These are phyloP conservation scores for Hemichromis elongatus DNA, from an alignment of 2,113 vertebrate genomes.

Conservation along the genomic window DNA sequence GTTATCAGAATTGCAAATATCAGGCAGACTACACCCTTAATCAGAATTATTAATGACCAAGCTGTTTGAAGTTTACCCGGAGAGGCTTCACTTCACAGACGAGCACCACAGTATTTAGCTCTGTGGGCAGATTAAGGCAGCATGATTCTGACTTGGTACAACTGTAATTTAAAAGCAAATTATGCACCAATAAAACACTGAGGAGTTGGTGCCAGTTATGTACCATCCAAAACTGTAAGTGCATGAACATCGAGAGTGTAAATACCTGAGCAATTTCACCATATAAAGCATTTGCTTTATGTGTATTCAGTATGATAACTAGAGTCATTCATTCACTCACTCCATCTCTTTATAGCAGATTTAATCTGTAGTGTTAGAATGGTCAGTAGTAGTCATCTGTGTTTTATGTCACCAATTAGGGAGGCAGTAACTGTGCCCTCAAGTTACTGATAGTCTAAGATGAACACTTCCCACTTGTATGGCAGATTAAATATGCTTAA, in stretches of 20 bases:
- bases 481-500: neutral
- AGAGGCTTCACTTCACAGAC: neutral
- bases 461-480: neutral
- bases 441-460: neutral
- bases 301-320: neutral
- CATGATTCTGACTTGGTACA: neutral
- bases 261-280: neutral
- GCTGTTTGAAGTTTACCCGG: conserved; percentile 33
- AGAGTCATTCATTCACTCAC: neutral
- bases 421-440: neutral
- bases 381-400: neutral
- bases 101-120: neutral
- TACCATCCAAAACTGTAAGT: neutral
- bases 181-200: neutral
- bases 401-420: neutral
- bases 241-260: neutral
- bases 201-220: neutral
- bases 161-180: neutral
- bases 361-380: neutral
- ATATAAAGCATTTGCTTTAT: neutral
- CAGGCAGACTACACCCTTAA: conserved; percentile 10
- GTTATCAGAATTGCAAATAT: conserved; percentile 63
- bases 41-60: conserved; percentile 58
- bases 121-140: neutral
- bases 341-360: neutral